Base-by-base conservation (phyloP, 2,113 vertebrate genomes). In the Oreochromis tanganicae region DNA sequence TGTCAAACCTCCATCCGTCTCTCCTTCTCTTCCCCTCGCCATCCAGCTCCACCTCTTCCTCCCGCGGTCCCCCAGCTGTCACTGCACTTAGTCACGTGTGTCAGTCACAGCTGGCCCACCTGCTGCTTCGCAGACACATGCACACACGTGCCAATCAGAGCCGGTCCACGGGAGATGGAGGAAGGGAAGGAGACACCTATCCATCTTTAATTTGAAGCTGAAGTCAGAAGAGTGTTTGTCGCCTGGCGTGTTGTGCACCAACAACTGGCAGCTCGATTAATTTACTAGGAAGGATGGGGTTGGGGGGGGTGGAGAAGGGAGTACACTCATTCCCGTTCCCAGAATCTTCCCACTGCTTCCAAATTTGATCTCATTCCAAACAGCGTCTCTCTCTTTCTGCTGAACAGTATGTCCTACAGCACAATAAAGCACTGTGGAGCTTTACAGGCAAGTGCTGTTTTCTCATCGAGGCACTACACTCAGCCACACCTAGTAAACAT, bases 21-120 rank as follows among this genome's bases (percentile, higher is more conserved):
- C 83, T 75, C 81, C 85, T 54, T 63, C 59, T 87, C 57, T 85
- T 82, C 52, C 81, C 81, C 61, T 56, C 29, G 80, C 61, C 86
- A 63, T 84, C 81, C 66, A 52, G 75, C 78, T 63, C 91, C 86
- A 34, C 91, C 83, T 89, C 80, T 66, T 88, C 84, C 80, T 91
- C 87, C 82, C 34, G 68, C 9, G 17, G 71, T 90, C 73, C 85
- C 88, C 81, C 73, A 19, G 82, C 93, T 95, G 95, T 95, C 94
- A 83, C 81, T 21, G 78, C 81, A 43, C 34, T 86, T 91, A 63
- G 84, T 86, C 89, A 90, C 79, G 83, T 91, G 87, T 87, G 89
- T 94, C 94, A 95, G 80, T 94, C 89, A 92, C 85, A 81, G 88
- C 89, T 82, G 89, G 88, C 61, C 87, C 93, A 81, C 93, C 91